A percentile compares a stretch with the other conserved stretches of the same genome.
These are phyloP conservation scores for Urocolius indicus DNA, from an alignment of 2,113 vertebrate species.

Conservation along the genomic window DNA sequence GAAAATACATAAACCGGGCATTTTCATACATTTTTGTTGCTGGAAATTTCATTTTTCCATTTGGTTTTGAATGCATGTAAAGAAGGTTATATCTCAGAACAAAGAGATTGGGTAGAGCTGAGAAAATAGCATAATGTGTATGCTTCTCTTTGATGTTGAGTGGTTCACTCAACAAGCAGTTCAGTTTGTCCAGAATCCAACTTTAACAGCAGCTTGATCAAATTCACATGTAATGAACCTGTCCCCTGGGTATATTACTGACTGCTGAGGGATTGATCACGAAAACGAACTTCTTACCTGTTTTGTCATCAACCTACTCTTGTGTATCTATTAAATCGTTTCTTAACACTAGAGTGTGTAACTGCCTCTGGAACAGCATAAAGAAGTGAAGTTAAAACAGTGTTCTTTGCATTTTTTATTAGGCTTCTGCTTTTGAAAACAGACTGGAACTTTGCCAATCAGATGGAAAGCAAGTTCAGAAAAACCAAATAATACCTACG, in stretches of 20 bases:
- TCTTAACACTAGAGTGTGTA: not conserved
- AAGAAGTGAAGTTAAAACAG: not conserved
- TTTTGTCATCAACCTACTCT: not conserved
- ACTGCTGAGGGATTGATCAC: not conserved
- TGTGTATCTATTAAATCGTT: not conserved
- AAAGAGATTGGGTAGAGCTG: not conserved
- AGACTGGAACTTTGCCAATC: conserved; percentile 30
- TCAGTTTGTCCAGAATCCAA: conserved; percentile 16
- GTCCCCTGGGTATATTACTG: not conserved
- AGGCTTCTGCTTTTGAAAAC: conserved; percentile 19
- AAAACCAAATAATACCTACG: not conserved
- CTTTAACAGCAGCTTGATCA: conserved; percentile 28
- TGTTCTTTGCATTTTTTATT: not conserved
- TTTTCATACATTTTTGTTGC: not conserved
- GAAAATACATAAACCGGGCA: not conserved
- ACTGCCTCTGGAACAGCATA: not conserved
- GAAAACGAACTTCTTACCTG: not conserved
- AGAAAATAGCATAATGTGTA: not conserved
- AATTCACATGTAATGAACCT: conserved; percentile 4
- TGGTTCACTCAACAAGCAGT: not conserved
- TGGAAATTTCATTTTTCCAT: not conserved
- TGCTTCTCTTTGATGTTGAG: conserved; percentile 19
- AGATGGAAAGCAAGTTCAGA: not conserved
- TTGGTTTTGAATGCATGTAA: not conserved
- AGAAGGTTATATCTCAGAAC: not conserved